These are phyloP conservation scores for Palloptera scutellata DNA, from an alignment of 2,888 invertebrate species.

Conservation along the genomic window DNA sequence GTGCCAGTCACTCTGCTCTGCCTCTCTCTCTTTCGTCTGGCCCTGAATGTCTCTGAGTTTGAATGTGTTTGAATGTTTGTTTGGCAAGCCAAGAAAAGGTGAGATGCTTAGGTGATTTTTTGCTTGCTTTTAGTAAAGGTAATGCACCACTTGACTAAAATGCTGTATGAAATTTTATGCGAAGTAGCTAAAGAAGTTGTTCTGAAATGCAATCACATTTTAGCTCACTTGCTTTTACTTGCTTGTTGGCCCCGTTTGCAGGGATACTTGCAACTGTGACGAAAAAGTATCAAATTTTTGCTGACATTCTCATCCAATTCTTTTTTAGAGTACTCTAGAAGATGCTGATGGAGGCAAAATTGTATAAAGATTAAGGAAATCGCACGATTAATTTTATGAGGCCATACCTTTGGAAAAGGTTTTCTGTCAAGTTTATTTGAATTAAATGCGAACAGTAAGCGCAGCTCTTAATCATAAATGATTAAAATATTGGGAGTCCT, in stretches of 20 bases:
- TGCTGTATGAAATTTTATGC: slow-evolving; percentile 60
- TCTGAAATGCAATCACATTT: neutral
- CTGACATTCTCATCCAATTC: slow-evolving; percentile 24
- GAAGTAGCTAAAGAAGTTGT: slow-evolving; percentile 52
- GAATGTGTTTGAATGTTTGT: neutral
- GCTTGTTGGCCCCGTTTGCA: slow-evolving; percentile 2
- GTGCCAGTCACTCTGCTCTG: slow-evolving; percentile 15
- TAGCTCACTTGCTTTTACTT: slow-evolving; percentile 20
- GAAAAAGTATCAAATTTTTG: slow-evolving; percentile 18
- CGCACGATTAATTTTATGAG: neutral
- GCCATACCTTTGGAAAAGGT: too few species aligned
- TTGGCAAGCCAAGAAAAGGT: neutral
- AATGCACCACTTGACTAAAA: slow-evolving; percentile 59
- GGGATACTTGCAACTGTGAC: slow-evolving; percentile 10
- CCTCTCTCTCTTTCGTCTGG: neutral
- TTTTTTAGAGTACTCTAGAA: too few species aligned
- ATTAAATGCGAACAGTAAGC: too few species aligned
- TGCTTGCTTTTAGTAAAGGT: slow-evolving; percentile 48
- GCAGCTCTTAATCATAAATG: too few species aligned
- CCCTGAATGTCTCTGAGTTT: neutral
- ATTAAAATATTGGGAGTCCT: too few species aligned
- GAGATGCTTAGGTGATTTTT: too few species aligned
- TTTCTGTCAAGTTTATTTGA: too few species aligned
- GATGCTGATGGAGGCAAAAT: slow-evolving; percentile 9
- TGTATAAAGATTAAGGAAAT: slow-evolving; percentile 31